Evolutionary conservation across 2,888 invertebrate species (phyloP).

Genomic region (Apamea monoglypha): DNA sequence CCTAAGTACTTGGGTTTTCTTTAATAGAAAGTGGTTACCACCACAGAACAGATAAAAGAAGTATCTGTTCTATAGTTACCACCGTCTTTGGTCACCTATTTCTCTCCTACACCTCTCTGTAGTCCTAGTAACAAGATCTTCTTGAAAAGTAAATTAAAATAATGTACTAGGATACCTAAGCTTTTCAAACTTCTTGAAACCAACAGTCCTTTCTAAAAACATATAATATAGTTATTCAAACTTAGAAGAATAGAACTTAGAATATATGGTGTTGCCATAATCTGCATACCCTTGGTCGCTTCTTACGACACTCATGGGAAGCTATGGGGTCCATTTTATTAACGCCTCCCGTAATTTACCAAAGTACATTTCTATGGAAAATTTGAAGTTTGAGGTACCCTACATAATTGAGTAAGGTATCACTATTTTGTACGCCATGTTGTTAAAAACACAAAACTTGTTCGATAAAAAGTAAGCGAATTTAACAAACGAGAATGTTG

Average conservation of each 20-base stretch:
- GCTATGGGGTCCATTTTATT: slow-evolving; percentile 30
- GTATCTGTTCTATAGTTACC: no score
- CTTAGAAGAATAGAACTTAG: slow-evolving; percentile 11
- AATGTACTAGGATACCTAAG: neutral
- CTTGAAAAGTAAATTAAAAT: neutral
- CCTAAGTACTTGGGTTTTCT: neutral
- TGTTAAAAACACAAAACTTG: neutral
- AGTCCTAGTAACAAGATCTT: neutral
- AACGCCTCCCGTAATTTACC: slow-evolving; percentile 32
- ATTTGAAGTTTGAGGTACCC: slow-evolving; percentile 18
- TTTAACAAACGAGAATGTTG: no score
- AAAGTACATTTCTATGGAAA: slow-evolving; percentile 21
- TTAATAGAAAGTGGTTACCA: neutral
- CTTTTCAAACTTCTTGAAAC: slow-evolving; percentile 4
- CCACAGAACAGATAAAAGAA: no score
- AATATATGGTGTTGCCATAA: slow-evolving; percentile 21
- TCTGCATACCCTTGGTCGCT: neutral
- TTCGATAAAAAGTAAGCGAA: neutral
- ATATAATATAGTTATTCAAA: slow-evolving; percentile 16
- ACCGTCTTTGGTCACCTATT: neutral
- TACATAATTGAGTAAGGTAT: slow-evolving; percentile 12
- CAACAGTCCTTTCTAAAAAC: neutral
- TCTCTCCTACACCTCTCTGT: neutral
- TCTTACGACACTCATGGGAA: slow-evolving; percentile 36
- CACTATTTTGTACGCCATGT: neutral